phyloP scores from a whole-genome alignment of 1,140 invertebrate species.

The Cydia pomonella region DNA sequence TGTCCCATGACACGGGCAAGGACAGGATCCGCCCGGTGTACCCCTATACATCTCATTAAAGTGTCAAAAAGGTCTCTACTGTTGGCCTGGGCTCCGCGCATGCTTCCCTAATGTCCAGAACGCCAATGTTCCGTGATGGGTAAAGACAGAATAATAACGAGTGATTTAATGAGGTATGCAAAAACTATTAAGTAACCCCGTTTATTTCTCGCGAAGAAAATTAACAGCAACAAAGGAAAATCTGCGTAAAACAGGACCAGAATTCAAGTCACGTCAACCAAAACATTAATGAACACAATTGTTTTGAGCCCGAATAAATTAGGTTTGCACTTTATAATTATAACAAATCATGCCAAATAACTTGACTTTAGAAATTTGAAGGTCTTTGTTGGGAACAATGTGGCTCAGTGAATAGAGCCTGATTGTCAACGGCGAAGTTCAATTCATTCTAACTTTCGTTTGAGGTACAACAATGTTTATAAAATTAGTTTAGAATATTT shows the following conservation, averaged over 20 bases:
- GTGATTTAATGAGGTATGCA: no score
- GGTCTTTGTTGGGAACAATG: slow-evolving; percentile 15
- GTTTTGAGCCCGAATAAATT: slow-evolving; percentile 27
- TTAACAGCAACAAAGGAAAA: slow-evolving; percentile 3
- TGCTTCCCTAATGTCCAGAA: no score
- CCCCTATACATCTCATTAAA: no score
- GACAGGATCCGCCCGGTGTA: no score
- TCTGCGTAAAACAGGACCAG: not conserved
- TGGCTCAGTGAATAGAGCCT: slow-evolving; percentile 10
- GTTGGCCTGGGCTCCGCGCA: no score
- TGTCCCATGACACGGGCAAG: no score
- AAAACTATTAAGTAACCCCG: no score
- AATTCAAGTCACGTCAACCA: slow-evolving; percentile 4
- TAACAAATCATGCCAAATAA: slow-evolving; percentile 28
- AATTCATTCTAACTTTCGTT: not conserved
- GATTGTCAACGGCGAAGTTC: slow-evolving; percentile 24
- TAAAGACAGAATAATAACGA: no score
- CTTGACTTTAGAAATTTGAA: slow-evolving; percentile 29
- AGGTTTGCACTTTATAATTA: slow-evolving; percentile 30
- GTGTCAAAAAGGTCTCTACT: no score
- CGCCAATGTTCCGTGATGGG: no score
- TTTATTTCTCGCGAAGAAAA: no score
- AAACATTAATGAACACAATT: slow-evolving; percentile 30
- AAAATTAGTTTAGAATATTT: not conserved
- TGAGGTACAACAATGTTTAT: slow-evolving; percentile 1